Evolutionary conservation across 1,140 invertebrate genomes (phyloP).

Genomic region (Psix sp.): DNA sequence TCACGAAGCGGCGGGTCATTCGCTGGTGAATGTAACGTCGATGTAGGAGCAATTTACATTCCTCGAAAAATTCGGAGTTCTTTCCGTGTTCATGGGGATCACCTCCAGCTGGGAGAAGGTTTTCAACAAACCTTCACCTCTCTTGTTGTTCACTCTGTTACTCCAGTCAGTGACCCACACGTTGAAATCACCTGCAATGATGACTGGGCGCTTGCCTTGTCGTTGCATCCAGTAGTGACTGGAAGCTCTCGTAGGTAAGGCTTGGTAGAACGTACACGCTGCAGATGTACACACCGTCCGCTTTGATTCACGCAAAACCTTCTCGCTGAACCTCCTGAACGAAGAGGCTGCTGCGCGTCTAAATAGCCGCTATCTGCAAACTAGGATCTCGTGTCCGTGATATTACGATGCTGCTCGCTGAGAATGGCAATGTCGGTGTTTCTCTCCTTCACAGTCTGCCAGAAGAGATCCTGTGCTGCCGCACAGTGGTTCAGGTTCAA

Average conservation of each 20-base stretch:
- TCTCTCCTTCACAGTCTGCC: not conserved
- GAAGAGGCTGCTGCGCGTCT: not conserved
- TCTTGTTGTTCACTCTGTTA: too few species aligned
- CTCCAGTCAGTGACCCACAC: not conserved
- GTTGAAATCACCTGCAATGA: too few species aligned
- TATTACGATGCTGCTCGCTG: not conserved
- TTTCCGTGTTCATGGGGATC: too few species aligned
- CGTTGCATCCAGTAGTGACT: not conserved
- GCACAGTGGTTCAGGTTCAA: conserved; percentile 4
- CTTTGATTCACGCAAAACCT: not conserved
- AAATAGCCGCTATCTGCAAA: not conserved
- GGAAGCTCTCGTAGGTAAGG: not conserved
- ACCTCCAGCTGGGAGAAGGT: too few species aligned
- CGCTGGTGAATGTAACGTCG: too few species aligned
- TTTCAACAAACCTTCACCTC: too few species aligned
- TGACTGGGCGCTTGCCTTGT: not conserved
- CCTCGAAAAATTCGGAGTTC: too few species aligned
- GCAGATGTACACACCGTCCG: not conserved
- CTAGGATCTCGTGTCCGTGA: not conserved
- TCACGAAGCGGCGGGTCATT: too few species aligned
- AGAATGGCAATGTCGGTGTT: too few species aligned
- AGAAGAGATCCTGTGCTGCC: conserved; percentile 1
- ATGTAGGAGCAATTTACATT: too few species aligned
- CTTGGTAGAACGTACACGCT: not conserved
- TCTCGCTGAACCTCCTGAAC: not conserved